Base-by-base conservation (phyloP, 2,888 invertebrate species). In the Oxycera nigricornis region DNA sequence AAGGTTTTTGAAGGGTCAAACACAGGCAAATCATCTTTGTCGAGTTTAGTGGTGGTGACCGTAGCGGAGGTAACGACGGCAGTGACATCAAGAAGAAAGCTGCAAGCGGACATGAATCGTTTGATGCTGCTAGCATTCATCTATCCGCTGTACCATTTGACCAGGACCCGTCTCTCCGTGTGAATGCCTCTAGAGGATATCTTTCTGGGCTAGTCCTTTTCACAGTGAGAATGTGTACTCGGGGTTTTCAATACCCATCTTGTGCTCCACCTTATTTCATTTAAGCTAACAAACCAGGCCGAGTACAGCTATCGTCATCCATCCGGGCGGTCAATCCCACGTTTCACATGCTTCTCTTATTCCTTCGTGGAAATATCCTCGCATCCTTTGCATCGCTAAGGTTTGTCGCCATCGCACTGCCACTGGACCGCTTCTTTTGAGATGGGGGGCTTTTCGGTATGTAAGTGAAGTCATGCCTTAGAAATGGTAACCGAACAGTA, bases 1-100 rank as follows among this genome's bases (percentile, higher is more conserved):
- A 79, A 77, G 78, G 78, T 79, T 79, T 79, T 55, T 76, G 77
- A 79, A 79, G 79, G 79, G 79, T 79, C 79, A 79, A 78, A 77
- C 78, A 77, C 77, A 77, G 76, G 76, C 77, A 77, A 79, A 78
- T 78, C 78, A 77, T 78, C 78, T 79, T 78, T 59, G 76, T 74
- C 68, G 55, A 39, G 26, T 26, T 65, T 65, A 35, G 41, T 39
- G 65, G 41, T 9, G 41, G 41, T 41, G 65, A 2, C 9, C 41
- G 39, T 65, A 24, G 24, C 24, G 65, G 41, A 22, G 65, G 62
- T 39, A 62, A 62, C 62, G 35, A 17, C 65, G 35, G 20, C 41
- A 65, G 24, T 30, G 11, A 2, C 65, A 24, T 1, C 65, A 39
- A 31, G 30, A 68, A 52, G 50, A 68, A 68, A 68, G 39, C 35